A percentile compares a stretch with the other conserved stretches of the same genome.
Conservation (phyloP, 1,140 invertebrate species). For the Parapsyche elsis region DNA sequence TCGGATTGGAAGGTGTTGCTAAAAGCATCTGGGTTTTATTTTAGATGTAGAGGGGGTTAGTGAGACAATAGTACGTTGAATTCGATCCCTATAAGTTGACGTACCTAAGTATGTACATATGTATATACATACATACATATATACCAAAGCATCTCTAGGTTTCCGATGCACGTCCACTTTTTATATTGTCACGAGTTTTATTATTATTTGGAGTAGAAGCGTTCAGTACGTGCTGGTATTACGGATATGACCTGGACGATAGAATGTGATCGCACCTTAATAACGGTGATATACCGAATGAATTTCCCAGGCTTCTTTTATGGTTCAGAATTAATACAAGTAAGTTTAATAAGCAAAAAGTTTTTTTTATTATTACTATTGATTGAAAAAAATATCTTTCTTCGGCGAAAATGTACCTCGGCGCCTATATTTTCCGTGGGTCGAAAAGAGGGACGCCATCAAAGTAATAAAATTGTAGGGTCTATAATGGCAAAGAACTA, state of each 20-base stretch:
- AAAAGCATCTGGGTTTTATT: too few relatives aligned
- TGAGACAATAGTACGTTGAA: too few relatives aligned
- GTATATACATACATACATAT: neutral
- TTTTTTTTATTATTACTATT: too few relatives aligned
- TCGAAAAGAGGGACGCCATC: neutral
- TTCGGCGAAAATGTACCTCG: too few relatives aligned
- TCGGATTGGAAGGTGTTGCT: too few relatives aligned
- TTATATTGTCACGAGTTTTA: conserved; percentile 54
- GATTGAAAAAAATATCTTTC: too few relatives aligned
- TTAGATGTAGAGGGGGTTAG: too few relatives aligned
- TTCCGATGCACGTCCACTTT: conserved; percentile 49
- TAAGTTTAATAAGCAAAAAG: neutral
- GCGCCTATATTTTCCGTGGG: too few relatives aligned
- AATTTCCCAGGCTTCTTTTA: conserved; percentile 4
- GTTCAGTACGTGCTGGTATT: conserved; percentile 34
- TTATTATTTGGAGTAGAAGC: conserved; percentile 51
- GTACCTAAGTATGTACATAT: neutral
- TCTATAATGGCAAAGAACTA: conserved; percentile 20
- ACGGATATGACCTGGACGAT: conserved; percentile 2
- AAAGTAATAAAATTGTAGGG: conserved; percentile 30
- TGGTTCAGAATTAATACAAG: neutral
- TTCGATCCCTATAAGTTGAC: too few relatives aligned
- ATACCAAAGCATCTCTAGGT: neutral
- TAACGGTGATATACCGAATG: neutral
- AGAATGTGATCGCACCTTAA: conserved; percentile 37